Evolutionary conservation across 2,888 invertebrate species (phyloP), one percentile per base, ranked within the genome.

Genomic region (Anthrax anthrax): DNA sequence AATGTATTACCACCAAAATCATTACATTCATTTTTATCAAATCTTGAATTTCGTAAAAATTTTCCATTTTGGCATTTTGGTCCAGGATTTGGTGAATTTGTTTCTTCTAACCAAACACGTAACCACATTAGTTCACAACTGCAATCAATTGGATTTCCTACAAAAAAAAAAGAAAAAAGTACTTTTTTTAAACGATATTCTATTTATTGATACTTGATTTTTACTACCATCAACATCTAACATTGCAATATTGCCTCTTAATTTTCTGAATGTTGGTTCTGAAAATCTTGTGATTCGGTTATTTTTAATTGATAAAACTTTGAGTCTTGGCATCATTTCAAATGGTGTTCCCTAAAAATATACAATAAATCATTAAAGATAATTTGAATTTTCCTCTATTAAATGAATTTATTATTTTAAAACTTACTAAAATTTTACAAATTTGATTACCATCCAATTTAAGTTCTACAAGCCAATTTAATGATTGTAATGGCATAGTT

Each of bases 381-480:
- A n/a, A n/a, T n/a, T n/a, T n/a, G n/a, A n/a, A n/a, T n/a, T n/a
- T n/a, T n/a, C n/a, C n/a, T n/a, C n/a, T n/a, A n/a, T n/a, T n/a
- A n/a, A n/a, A n/a, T n/a, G n/a, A n/a, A n/a, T n/a, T n/a, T n/a
- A n/a, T n/a, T n/a, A n/a, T n/a, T n/a, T n/a, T n/a, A 17, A 13
- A 34, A 49, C 57, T 37, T 42, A 68, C 67, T 57, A 80, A 78
- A 44, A 90, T 81, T 42, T 77, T 75, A 61, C 90, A 90, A 56
- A 90, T 81, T 50, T 77, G 72, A 68, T 90, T 90, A 64, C 84
- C 81, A 61, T 89, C 87, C 70, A 90, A 74, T 72, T 84, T 83
- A 6, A 91, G 65, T 62, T 90, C 89, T 1, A 90, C 85, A 45
- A 91, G 70, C 82, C 89, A 88, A 61, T 86, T 86, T 74, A 91